Percentiles rank a stretch among this genome's conserved stretches.
Evolutionary conservation across 2,797 vertebrate genomes (phyloP).

Genomic region (Babyrousa celebensis): DNA sequence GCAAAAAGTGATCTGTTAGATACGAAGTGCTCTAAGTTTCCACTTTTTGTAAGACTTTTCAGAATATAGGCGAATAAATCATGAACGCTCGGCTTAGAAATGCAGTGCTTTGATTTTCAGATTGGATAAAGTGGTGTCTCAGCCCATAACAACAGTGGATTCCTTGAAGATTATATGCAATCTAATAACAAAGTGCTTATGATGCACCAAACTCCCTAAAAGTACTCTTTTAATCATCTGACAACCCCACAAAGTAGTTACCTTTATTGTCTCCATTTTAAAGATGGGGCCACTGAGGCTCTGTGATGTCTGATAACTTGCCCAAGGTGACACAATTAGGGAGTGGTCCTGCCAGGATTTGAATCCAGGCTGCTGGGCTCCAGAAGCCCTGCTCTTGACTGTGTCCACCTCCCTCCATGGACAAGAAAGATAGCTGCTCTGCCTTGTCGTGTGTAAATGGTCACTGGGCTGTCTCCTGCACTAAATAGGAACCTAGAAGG

Average conservation of each 20-base stretch:
- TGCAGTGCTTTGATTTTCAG: neutral
- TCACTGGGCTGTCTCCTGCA: neutral
- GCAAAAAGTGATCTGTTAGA: neutral
- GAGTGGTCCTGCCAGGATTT: neutral
- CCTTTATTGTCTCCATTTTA: neutral
- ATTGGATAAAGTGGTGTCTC: neutral
- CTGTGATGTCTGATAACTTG: neutral
- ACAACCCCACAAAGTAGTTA: neutral
- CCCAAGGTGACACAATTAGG: neutral
- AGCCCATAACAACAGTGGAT: neutral
- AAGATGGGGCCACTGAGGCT: neutral
- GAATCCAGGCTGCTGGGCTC: neutral
- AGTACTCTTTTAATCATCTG: neutral
- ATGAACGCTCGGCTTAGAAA: neutral
- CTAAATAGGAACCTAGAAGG: neutral
- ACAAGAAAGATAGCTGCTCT: neutral
- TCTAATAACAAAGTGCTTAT: neutral
- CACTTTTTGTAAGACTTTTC: neutral
- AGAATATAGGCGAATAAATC: neutral
- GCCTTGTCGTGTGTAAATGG: neutral
- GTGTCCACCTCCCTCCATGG: fast-evolving
- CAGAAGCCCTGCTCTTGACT: neutral
- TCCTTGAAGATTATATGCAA: neutral
- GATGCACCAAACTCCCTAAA: neutral
- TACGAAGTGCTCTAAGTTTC: neutral